phyloP scores from a whole-genome alignment of 2,888 invertebrate species.

The Griposia aprilina region DNA sequence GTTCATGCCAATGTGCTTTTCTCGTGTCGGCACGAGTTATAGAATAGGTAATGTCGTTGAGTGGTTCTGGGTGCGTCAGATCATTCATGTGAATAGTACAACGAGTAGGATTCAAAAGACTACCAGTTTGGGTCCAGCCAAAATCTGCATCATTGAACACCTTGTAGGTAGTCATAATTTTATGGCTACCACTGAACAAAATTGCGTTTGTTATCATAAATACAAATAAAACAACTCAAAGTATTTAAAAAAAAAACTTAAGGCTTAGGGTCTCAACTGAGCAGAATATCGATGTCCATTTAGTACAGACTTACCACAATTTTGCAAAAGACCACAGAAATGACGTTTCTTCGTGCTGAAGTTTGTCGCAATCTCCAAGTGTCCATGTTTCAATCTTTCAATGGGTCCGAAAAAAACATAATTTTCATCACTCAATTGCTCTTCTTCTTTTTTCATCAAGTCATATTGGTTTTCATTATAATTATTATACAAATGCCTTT shows the following conservation, averaged over 20 bases:
- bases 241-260: too few species aligned
- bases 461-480: slow-evolving; percentile 27
- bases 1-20: not conserved
- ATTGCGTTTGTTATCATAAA: too few species aligned
- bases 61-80: not conserved
- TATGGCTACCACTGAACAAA: not conserved
- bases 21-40: not conserved
- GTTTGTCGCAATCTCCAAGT: not conserved
- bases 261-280: too few species aligned
- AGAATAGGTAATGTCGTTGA: slow-evolving; percentile 13
- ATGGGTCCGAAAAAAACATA: not conserved
- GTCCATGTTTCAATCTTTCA: not conserved
- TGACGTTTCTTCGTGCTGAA: not conserved
- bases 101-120: not conserved
- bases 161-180: not conserved
- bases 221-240: too few species aligned
- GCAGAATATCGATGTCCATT: too few species aligned
- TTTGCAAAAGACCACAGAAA: not conserved
- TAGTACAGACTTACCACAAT: not conserved
- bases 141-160: not conserved
- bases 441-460: slow-evolving; percentile 3
- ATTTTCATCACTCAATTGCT: not conserved
- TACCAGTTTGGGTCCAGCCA: too few species aligned
- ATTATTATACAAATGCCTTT: slow-evolving; percentile 10
- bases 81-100: not conserved